A percentile compares a stretch with the other conserved stretches of the same genome.
Evolutionary conservation across 2,888 invertebrate species (phyloP).

Genomic region (Spilarctia lutea): DNA sequence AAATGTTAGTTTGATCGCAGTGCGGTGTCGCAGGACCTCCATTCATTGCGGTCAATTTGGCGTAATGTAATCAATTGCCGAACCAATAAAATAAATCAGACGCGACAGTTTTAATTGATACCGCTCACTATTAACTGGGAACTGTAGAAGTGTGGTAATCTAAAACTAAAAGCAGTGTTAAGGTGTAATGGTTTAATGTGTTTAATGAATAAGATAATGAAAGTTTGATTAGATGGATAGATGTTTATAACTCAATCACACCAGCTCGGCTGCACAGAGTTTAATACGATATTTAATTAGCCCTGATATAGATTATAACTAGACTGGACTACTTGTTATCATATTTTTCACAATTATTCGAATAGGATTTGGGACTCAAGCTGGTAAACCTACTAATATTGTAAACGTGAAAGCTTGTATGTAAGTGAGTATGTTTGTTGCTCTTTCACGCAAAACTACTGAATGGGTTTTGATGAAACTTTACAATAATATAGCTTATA

Average conservation of each 20-base stretch:
- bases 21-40: slow-evolving; percentile 71
- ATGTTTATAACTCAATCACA: background rate
- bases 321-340: too few relatives aligned
- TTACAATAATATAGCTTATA: too few relatives aligned
- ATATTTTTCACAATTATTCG: too few relatives aligned
- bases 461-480: too few relatives aligned
- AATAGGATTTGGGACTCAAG: too few relatives aligned
- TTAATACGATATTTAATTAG: background rate
- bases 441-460: too few relatives aligned
- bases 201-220: background rate
- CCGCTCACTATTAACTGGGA: slow-evolving; percentile 77
- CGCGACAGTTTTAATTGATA: slow-evolving; percentile 86
- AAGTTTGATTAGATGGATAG: background rate
- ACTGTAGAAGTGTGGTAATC: slow-evolving; percentile 46
- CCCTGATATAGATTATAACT: too few relatives aligned
- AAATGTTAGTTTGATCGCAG: slow-evolving; percentile 61
- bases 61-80: slow-evolving; percentile 86
- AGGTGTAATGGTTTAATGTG: background rate
- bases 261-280: background rate
- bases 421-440: too few relatives aligned
- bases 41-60: slow-evolving; percentile 84
- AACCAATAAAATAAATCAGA: slow-evolving; percentile 86
- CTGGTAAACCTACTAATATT: too few relatives aligned
- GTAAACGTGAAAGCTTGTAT: too few relatives aligned
- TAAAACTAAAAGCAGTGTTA: slow-evolving; percentile 32